A percentile compares a stretch with the other conserved stretches of the same genome.
Evolutionary conservation across 2,888 invertebrate species (phyloP).

Genomic region (Ennomos erosarius): DNA sequence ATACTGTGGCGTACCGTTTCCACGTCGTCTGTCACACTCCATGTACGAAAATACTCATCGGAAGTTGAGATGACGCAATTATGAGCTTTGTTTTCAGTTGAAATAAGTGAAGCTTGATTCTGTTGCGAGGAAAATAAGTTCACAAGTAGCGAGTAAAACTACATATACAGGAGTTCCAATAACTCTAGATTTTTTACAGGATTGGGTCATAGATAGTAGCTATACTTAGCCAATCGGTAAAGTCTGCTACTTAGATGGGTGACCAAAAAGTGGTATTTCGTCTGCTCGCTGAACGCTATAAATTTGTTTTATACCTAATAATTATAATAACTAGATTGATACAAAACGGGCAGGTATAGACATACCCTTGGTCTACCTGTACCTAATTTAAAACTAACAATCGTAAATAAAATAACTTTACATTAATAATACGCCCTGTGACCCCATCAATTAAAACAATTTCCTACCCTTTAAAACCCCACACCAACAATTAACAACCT

Average conservation of each 20-base stretch:
- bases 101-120: slow-evolving; percentile 28
- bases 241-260: too few species aligned
- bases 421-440: slow-evolving; percentile 5
- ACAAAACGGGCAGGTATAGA: too few species aligned
- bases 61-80: slow-evolving; percentile 42
- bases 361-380: too few species aligned
- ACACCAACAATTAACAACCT: slow-evolving; percentile 48
- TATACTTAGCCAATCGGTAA: too few species aligned
- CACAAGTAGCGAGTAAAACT: too few species aligned
- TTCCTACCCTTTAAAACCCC: slow-evolving; percentile 40
- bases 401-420: slow-evolving; percentile 2
- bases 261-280: too few species aligned
- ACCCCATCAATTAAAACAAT: slow-evolving; percentile 21
- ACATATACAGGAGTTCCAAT: too few species aligned
- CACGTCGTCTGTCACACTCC: slow-evolving; percentile 55
- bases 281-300: too few species aligned
- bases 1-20: slow-evolving; percentile 40
- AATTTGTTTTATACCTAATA: too few species aligned
- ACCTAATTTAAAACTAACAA: not conserved
- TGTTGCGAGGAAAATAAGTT: slow-evolving; percentile 10
- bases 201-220: too few species aligned
- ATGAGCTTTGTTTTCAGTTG: slow-evolving; percentile 40
- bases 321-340: too few species aligned
- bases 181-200: too few species aligned
- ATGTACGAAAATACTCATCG: slow-evolving; percentile 49